Evolutionary conservation across 2,888 invertebrate species (phyloP), one percentile per base, ranked within the genome.

Genomic region (Lepidonotus clava): DNA sequence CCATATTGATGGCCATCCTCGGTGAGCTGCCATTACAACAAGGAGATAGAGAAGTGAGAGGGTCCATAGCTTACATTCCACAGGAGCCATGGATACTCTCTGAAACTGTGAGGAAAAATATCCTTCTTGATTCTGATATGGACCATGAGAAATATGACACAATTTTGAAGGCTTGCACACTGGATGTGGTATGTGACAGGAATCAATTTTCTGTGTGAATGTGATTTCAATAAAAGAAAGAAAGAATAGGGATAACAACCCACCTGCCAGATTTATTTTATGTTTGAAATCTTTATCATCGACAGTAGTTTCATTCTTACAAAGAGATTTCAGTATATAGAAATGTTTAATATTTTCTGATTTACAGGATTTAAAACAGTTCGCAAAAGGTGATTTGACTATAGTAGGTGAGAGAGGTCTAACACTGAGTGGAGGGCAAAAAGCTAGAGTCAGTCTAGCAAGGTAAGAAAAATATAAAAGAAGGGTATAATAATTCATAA

Each of bases 351-450:
- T n/a, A n/a, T n/a, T n/a, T n/a, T n/a, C n/a, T n/a, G n/a, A n/a
- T n/a, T n/a, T n/a, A n/a, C n/a, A 94, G 85, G 97, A 98, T 93
- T 96, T 97, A 92, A 94, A 95, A 2, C 94, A 97, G 88, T 95
- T 98, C 91, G 97, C 97, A n/a, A 96, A 96, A 90, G 97, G 97
- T 0, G 97, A 98, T 94, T 96, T 96, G 93, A 97, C 97, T 0
- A 94, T 97, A 24, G 97, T 98, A 0, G 98, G 98, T 0, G 97
- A 98, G 92, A 95, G 97, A n/a, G 98, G 98, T 14, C 96, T 97
- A 87, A 96, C 96, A 88, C 95, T 98, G 18, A 97, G 97, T 90
- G 97, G 97, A 89, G 97, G 97, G 0, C 98, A 98, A 93, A 96
- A 97, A 88, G 98, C 98, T 0, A 95, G 97, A 87, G 96, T 97